A percentile compares a stretch with the other conserved stretches of the same genome.
Conservation (phyloP, 2,113 vertebrate species). For the human region GRCh38 chr4:81143501-81144000, state of each 20-base stretch:
- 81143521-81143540: slow-evolving; percentile 32
- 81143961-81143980: background rate
- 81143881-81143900: background rate
- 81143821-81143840: background rate
- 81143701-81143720: background rate
- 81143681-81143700: background rate
- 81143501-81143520: slow-evolving; percentile 26
- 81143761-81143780: background rate
- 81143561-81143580: slow-evolving; percentile 20
- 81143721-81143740: background rate
- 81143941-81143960: background rate
- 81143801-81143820: background rate
- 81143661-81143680: background rate
- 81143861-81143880: slow-evolving; percentile 8
- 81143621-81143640: slow-evolving; percentile 20
- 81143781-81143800: background rate
- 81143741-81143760: slow-evolving; percentile 39
- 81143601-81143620: background rate
- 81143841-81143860: background rate
- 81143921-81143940: background rate
- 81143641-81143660: slow-evolving; percentile 22
- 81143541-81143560: background rate
- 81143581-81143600: background rate
- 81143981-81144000: background rate
- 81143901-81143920: background rate